Evolutionary conservation across 2,888 invertebrate genomes (phyloP).

Genomic region (Leucoptera coffeella): DNA sequence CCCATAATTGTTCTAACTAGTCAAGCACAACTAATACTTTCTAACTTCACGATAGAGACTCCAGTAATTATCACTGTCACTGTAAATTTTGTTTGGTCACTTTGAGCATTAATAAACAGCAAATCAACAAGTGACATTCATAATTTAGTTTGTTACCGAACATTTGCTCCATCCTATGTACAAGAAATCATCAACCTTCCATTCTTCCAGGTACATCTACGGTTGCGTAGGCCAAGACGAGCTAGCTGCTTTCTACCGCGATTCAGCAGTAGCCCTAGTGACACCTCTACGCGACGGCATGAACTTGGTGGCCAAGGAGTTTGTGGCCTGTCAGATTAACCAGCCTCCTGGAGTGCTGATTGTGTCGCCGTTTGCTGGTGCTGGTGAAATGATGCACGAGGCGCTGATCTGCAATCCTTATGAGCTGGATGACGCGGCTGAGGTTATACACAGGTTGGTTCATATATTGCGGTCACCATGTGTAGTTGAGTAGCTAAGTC

Average conservation of each 20-base stretch:
- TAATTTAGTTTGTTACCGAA: neutral
- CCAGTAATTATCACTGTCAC: no score
- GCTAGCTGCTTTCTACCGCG: constrained; percentile 79
- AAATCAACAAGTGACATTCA: no score
- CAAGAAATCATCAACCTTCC: no score
- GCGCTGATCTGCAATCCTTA: constrained; percentile 86
- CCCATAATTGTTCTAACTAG: no score
- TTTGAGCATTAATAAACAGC: no score
- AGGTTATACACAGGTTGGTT: constrained; percentile 79
- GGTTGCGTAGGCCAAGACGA: constrained; percentile 84
- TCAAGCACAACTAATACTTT: no score
- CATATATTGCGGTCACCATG: no score
- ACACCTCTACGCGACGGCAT: constrained; percentile 85
- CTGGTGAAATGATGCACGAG: constrained; percentile 92
- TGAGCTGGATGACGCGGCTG: constrained; percentile 81
- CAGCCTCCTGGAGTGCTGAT: constrained; percentile 79
- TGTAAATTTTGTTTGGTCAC: no score
- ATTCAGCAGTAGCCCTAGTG: constrained; percentile 80
- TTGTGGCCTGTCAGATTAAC: constrained; percentile 87
- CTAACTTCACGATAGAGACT: no score
- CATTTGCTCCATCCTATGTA: neutral
- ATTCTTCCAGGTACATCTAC: constrained; percentile 62
- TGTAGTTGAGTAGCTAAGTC: no score
- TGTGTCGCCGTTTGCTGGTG: constrained; percentile 87
- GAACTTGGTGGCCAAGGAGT: constrained; percentile 91